Evolutionary conservation across 2,113 vertebrate species (phyloP).

Genomic region (Aptenodytes patagonicus): DNA sequence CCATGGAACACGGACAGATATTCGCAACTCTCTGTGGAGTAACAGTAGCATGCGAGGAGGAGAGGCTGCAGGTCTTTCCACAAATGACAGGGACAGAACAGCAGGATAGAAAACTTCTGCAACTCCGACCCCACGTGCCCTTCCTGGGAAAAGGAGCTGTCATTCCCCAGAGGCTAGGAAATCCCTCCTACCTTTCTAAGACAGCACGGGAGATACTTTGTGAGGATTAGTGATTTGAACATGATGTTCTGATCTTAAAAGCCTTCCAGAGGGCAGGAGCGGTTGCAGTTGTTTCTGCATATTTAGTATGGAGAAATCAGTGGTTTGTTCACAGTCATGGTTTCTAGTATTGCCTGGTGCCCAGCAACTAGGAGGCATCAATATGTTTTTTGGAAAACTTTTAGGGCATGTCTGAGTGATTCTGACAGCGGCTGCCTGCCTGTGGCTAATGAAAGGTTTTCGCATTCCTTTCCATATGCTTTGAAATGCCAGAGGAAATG

Average conservation of each 20-base stretch:
- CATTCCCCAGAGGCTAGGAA: neutral
- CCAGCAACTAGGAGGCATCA: neutral
- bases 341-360: neutral
- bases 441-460: conserved; percentile 51
- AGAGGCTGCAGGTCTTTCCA: neutral
- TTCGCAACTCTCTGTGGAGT: neutral
- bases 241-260: neutral
- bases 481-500: conserved; percentile 62
- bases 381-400: neutral
- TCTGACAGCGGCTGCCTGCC: neutral
- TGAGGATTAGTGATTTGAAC: neutral
- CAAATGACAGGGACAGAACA: neutral
- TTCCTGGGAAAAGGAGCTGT: neutral
- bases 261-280: neutral
- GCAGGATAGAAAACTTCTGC: neutral
- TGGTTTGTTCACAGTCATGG: neutral
- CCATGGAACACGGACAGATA: neutral
- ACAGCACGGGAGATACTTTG: neutral
- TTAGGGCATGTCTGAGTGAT: neutral
- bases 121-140: neutral
- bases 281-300: neutral
- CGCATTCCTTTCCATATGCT: conserved; percentile 37
- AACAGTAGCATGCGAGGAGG: neutral
- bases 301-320: neutral
- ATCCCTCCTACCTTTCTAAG: neutral